These are phyloP conservation scores for Neoascia interrupta DNA, from an alignment of 2,888 invertebrate species.

Conservation along the genomic window DNA sequence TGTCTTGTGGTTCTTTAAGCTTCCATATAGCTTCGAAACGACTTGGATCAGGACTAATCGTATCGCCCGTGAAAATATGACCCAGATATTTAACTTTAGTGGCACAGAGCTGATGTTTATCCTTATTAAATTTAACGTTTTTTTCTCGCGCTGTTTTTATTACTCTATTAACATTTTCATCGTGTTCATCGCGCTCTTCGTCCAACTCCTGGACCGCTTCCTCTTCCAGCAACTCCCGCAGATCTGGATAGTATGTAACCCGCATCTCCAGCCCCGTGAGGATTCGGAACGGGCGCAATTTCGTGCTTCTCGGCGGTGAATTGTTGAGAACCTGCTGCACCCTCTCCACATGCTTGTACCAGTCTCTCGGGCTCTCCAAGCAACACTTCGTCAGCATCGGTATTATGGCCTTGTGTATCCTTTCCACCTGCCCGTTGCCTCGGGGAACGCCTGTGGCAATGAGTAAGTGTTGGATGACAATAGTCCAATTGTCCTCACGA, in stretches of 20 bases:
- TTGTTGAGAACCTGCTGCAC: background rate
- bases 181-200: slow-evolving; percentile 45
- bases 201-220: background rate
- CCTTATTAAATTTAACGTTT: background rate
- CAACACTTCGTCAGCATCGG: no score
- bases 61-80: slow-evolving; percentile 20
- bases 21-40: slow-evolving; percentile 7
- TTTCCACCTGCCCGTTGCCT: background rate
- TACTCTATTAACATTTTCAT: slow-evolving; percentile 29
- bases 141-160: slow-evolving; percentile 17
- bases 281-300: background rate
- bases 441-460: no score
- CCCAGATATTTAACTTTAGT: slow-evolving; percentile 3
- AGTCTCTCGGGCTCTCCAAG: no score
- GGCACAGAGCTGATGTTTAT: background rate
- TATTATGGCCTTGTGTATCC: background rate
- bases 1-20: slow-evolving; percentile 67
- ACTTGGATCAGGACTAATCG: slow-evolving; percentile 24
- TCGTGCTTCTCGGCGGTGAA: background rate
- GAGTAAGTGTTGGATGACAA: slow-evolving; percentile 71
- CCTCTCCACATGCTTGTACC: background rate
- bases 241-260: background rate
- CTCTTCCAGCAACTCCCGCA: background rate
- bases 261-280: background rate
- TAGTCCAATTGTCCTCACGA: slow-evolving; percentile 71